Evolutionary conservation across 2,888 invertebrate species (phyloP).

Genomic region (Cataglyphis livida): DNA sequence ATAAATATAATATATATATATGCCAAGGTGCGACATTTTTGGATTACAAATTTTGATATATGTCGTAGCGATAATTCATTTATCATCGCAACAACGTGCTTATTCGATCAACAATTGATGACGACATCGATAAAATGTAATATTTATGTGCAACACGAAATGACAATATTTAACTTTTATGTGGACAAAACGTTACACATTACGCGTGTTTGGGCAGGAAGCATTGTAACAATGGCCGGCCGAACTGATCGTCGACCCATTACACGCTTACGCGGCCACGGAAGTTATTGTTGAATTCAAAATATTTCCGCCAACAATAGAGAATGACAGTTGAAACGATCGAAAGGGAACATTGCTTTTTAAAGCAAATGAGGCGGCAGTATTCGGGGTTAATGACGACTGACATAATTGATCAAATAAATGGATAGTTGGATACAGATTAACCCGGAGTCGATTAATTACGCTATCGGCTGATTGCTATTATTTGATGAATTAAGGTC

Average conservation of each 20-base stretch:
- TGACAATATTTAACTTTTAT: conserved; percentile 50
- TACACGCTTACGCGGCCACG: conserved; percentile 13
- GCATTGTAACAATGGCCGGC: conserved; percentile 28
- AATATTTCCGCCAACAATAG: conserved; percentile 34
- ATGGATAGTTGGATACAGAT: conserved; percentile 53
- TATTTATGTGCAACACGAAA: conserved; percentile 44
- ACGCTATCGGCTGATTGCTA: conserved; percentile 48
- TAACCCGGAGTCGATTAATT: conserved; percentile 59
- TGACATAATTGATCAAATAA: conserved; percentile 58
- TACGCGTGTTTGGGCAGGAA: conserved; percentile 31
- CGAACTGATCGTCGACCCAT: conserved; percentile 18
- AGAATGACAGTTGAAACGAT: conserved; percentile 14
- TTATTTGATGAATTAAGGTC: conserved; percentile 55
- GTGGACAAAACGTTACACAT: conserved; percentile 43
- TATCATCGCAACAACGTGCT: conserved; percentile 37
- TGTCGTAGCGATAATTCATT: conserved; percentile 40
- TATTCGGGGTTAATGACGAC: conserved; percentile 43
- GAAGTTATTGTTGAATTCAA: conserved; percentile 23
- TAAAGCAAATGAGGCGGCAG: conserved; percentile 16
- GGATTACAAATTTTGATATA: conserved; percentile 49
- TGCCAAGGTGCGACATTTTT: conserved; percentile 21
- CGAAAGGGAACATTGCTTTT: conserved; percentile 30
- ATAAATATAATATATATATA: conserved; percentile 6
- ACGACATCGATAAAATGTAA: conserved; percentile 35
- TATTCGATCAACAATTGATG: conserved; percentile 47